Percentiles rank a stretch among this genome's conserved stretches.
phyloP scores from a whole-genome alignment of 2,888 invertebrate species.

The Lutraria lutraria region DNA sequence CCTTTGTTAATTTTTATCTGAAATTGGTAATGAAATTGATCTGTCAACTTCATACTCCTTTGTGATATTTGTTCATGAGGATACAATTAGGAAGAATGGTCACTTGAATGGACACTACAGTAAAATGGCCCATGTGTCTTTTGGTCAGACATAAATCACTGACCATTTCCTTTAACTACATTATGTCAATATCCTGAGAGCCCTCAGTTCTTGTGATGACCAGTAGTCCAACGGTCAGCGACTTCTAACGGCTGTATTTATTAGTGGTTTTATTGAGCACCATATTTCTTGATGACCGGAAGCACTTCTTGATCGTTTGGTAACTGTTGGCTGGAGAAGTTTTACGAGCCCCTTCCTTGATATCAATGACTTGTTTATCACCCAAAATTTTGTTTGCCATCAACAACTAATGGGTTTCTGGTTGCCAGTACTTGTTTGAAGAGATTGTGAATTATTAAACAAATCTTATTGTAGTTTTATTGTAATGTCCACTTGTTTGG shows the following conservation, averaged over 20 bases:
- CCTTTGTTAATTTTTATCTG: not conserved
- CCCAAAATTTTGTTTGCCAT: not conserved
- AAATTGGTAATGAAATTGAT: not conserved
- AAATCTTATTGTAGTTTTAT: not conserved
- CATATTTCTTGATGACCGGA: constrained; percentile 18
- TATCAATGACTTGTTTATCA: not conserved
- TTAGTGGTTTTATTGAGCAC: constrained; percentile 31
- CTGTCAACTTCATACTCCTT: not conserved
- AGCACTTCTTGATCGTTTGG: not conserved
- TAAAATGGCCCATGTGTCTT: constrained; percentile 48
- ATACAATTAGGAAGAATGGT: not conserved
- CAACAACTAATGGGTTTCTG: not conserved
- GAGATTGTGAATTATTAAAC: constrained; percentile 16
- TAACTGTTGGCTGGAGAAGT: not conserved
- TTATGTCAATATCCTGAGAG: constrained; percentile 15
- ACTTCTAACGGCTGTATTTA: not conserved
- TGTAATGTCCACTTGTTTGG: not conserved
- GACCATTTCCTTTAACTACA: constrained; percentile 39
- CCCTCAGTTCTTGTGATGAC: not conserved
- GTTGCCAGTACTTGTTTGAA: not conserved
- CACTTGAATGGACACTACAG: constrained; percentile 33
- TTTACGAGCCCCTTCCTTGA: not conserved
- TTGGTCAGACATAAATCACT: constrained; percentile 55
- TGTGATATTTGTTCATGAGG: not conserved
- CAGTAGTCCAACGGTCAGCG: not conserved